These are phyloP conservation scores for Oncorhynchus keta DNA, from an alignment of 2,113 vertebrate genomes.

Conservation along the genomic window DNA sequence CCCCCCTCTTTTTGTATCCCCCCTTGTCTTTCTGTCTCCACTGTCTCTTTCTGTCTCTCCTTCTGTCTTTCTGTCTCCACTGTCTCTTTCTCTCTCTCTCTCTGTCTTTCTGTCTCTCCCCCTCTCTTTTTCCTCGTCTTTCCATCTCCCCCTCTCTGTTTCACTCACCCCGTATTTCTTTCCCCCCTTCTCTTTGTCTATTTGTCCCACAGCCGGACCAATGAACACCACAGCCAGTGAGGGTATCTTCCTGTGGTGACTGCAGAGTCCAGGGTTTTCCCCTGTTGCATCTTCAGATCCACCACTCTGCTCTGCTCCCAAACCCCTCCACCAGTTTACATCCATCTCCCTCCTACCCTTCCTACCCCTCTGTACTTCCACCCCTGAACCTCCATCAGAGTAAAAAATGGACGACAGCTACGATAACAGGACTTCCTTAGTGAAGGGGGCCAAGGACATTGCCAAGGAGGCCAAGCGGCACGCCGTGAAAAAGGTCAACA, in stretches of 20 bases:
- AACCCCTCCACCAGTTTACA: neutral
- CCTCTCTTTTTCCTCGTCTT: no score
- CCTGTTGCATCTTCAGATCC: constrained; percentile 34
- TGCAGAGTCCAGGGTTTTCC: constrained; percentile 47
- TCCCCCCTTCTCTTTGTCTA: neutral
- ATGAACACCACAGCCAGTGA: constrained; percentile 59
- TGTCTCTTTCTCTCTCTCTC: no score
- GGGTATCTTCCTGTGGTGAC: constrained; percentile 63
- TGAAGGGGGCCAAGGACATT: constrained; percentile 92
- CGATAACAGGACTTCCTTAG: constrained; percentile 89
- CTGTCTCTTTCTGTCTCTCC: no score
- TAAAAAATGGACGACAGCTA: constrained; percentile 85
- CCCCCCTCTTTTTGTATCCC: no score
- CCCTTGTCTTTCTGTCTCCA: no score
- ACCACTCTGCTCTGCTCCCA: constrained; percentile 19
- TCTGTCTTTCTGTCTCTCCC: no score
- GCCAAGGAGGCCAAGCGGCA: constrained; percentile 91
- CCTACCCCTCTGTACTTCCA: no score
- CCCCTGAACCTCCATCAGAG: constrained; percentile 35
- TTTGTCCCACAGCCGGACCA: constrained; percentile 43
- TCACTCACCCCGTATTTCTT: neutral
- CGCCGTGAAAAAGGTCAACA: constrained; percentile 84
- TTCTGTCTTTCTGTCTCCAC: no score
- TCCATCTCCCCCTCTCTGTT: no score
- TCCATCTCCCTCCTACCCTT: neutral